phyloP scores from a whole-genome alignment of 2,888 invertebrate species.

The Brenthis ino region DNA sequence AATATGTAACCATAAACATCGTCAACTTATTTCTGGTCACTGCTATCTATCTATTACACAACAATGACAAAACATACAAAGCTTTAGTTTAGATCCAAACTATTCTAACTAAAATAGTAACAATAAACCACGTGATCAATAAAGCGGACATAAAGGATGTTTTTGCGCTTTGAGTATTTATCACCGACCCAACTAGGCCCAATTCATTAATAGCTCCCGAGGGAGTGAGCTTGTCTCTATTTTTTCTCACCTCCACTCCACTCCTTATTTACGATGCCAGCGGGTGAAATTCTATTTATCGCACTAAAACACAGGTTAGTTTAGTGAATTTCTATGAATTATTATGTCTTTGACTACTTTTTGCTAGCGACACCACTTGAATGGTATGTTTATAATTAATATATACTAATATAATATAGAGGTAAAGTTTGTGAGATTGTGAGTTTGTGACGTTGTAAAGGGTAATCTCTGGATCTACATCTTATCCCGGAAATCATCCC shows the following conservation, averaged over 20 bases:
- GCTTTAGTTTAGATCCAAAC: constrained; percentile 9
- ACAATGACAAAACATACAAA: neutral
- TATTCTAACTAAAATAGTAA: constrained; percentile 14
- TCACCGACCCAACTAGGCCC: constrained; percentile 46
- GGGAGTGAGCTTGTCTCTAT: constrained; percentile 51
- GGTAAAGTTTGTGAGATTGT: no score
- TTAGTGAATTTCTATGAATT: neutral
- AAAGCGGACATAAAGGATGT: constrained; percentile 47
- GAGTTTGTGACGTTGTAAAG: no score
- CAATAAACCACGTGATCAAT: constrained; percentile 37
- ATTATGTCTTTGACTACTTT: neutral
- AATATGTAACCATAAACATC: no score
- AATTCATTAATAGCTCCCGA: constrained; percentile 62
- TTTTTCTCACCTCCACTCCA: constrained; percentile 56
- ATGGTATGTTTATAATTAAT: no score
- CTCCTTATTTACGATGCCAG: constrained; percentile 58
- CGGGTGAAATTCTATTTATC: constrained; percentile 54
- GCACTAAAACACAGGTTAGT: constrained; percentile 18
- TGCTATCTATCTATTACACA: neutral
- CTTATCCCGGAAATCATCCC: no score
- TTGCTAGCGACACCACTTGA: neutral
- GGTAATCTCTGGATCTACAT: no score
- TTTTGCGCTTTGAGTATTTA: constrained; percentile 49
- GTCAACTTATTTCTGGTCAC: neutral
- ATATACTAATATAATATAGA: no score